Evolutionary conservation across 2,888 invertebrate species (phyloP), one percentile per base, ranked within the genome.

Genomic region (Rhingia campestris): DNA sequence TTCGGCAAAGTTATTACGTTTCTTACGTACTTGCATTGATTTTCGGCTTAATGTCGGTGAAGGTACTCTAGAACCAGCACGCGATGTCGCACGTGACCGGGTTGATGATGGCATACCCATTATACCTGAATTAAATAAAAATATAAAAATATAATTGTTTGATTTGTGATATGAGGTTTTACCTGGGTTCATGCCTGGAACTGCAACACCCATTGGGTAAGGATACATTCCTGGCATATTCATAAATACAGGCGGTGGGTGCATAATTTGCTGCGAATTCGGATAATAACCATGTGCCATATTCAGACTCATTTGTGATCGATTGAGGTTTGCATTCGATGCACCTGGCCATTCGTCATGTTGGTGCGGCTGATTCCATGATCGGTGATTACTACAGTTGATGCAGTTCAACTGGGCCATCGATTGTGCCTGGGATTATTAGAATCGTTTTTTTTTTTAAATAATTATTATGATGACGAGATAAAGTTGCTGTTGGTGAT

Each of bases 21-120:
- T 92, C 86, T 93, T 92, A 37, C 93, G 92, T 76, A 94, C 92
- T 37, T 92, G 92, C 88, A 94, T 92, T 0, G 96, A 96, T 86
- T 95, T 94, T 39, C 95, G 93, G 88, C 95, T 96, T 77, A 94
- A 93, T 0, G 95, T 94, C 0, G 95, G 95, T 0, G 95, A 95
- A 0, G 93, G 93, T 3, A 95, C 93, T 6, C 95, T 93, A 5
- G 95, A 94, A 4, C 93, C 93, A 0, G 93, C 91, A 32, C 95
- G 93, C 0, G 95, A 94, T 1, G 93, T 91, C 0, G 92, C 92
- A 30, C 94, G 92, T 88, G 93, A 86, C 89, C 91, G 56, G 86
- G 91, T 86, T 1, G 89, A 82, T 0, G 89, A 88, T 0, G 91
- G 90, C 88, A 90, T 90, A 12, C 89, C 89, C 86, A 90, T 88